phyloP scores from a whole-genome alignment of 2,113 vertebrate genomes.

The Eptesicus fuscus region DNA sequence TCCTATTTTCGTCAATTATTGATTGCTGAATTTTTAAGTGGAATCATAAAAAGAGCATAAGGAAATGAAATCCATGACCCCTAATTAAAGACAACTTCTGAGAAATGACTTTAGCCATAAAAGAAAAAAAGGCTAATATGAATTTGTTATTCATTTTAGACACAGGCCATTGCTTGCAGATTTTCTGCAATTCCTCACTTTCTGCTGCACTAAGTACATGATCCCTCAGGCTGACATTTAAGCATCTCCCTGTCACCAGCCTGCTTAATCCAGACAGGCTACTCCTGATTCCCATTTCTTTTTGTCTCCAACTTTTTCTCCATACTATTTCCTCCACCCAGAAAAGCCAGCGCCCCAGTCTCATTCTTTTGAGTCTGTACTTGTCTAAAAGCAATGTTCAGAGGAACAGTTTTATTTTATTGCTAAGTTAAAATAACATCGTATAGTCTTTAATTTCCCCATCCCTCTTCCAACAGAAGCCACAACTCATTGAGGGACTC shows the following conservation, averaged over 20 bases:
- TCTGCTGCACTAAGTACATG: neutral
- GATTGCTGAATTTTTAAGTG: neutral
- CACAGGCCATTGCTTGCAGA: neutral
- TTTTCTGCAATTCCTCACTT: neutral
- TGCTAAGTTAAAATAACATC: neutral
- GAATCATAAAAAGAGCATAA: neutral
- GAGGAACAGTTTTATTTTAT: neutral
- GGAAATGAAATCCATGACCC: neutral
- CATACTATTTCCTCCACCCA: neutral
- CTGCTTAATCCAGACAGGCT: neutral
- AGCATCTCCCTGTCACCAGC: neutral
- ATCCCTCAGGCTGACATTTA: neutral
- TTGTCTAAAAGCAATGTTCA: neutral
- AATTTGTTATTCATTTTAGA: neutral
- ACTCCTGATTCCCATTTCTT: neutral
- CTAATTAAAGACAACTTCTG: neutral
- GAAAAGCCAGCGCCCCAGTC: neutral
- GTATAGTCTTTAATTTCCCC: neutral
- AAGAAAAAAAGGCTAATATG: neutral
- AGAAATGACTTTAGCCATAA: neutral
- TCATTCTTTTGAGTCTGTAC: neutral
- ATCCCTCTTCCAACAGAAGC: conserved; percentile 54
- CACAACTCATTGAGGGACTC: conserved; percentile 57
- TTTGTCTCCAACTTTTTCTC: neutral
- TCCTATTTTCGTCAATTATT: conserved; percentile 4